Percentiles rank a stretch among this genome's conserved stretches.
Conservation (phyloP, 2,888 invertebrate species). For the Stenodema calcarata region DNA sequence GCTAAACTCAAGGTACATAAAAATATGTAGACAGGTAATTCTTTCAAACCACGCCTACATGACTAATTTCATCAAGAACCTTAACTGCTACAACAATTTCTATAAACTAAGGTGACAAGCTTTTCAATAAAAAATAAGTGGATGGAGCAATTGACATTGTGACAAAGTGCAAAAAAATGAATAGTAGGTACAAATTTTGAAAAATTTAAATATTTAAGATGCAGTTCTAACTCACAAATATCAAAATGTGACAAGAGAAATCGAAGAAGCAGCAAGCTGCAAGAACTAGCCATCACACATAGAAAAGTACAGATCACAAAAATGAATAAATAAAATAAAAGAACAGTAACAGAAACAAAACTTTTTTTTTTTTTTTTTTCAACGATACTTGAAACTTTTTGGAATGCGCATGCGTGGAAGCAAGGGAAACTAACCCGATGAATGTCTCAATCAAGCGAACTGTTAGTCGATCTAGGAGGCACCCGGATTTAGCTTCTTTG, state of each 20-base stretch:
- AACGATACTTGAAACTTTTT: neutral
- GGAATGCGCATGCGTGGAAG: neutral
- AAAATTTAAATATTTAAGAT: neutral
- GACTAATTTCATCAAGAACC: neutral
- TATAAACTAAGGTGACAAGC: neutral
- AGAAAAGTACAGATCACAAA: neutral
- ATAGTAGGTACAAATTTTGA: neutral
- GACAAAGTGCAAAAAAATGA: neutral
- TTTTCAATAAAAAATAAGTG: neutral
- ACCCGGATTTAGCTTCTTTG: constrained; percentile 65
- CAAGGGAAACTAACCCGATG: constrained; percentile 61
- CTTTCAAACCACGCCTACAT: too few relatives aligned
- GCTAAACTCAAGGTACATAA: too few relatives aligned
- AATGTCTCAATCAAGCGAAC: constrained; percentile 62
- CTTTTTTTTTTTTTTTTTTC: neutral
- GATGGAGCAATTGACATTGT: neutral
- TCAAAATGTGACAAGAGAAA: neutral
- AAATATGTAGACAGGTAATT: too few relatives aligned
- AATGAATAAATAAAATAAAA: neutral
- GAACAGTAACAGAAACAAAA: neutral
- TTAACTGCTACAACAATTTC: neutral
- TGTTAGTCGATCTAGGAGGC: constrained; percentile 64
- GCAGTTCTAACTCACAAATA: neutral
- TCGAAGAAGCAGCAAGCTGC: constrained; percentile 4
- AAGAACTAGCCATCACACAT: neutral